phyloP scores from a whole-genome alignment of 2,113 vertebrate genomes.

The Butastur rufipennis region DNA sequence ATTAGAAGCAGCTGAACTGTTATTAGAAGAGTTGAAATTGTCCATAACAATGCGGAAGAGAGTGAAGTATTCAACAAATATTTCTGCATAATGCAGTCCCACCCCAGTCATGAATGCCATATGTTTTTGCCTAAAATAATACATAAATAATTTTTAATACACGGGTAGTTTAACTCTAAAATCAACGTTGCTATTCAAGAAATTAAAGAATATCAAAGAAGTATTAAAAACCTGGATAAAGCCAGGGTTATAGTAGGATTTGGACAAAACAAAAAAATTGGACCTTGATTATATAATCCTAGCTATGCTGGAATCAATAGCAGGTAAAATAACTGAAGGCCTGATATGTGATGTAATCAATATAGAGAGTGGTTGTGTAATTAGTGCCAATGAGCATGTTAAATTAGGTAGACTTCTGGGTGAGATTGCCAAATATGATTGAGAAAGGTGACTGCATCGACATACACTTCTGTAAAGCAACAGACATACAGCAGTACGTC shows the following conservation, averaged over 20 bases:
- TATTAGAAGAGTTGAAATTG: not conserved
- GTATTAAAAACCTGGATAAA: not conserved
- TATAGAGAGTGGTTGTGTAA: not conserved
- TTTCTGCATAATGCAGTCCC: not conserved
- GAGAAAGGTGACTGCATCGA: not conserved
- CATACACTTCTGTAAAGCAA: not conserved
- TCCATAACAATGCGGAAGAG: not conserved
- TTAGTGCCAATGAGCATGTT: not conserved
- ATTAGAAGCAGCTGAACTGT: not conserved
- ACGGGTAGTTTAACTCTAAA: not conserved
- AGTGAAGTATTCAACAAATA: not conserved
- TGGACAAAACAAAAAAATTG: not conserved
- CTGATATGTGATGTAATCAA: not conserved
- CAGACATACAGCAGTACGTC: not conserved
- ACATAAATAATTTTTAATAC: not conserved
- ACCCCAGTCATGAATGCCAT: not conserved
- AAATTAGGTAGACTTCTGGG: not conserved
- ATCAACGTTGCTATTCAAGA: not conserved
- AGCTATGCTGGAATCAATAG: not conserved
- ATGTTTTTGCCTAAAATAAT: not conserved
- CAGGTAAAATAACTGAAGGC: not conserved
- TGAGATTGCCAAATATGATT: not conserved
- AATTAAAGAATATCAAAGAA: not conserved
- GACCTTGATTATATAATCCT: not conserved
- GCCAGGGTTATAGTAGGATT: not conserved